phyloP scores from a whole-genome alignment of 2,888 invertebrate genomes.

The Philereme transversata region DNA sequence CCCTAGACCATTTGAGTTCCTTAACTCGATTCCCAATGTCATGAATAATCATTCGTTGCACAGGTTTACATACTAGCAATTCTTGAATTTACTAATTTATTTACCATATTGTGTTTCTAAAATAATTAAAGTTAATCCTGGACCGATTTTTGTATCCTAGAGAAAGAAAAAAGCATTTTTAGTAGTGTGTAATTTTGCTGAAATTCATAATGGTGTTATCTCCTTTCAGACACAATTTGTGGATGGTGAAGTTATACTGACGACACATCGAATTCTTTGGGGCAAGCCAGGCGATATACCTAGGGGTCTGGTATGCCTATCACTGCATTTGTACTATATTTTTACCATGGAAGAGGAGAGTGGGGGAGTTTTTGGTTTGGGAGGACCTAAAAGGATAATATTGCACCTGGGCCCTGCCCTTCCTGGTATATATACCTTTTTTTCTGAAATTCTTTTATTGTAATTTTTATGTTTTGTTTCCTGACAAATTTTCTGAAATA shows the following conservation, averaged over 20 bases:
- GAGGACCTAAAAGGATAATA: conserved; percentile 91
- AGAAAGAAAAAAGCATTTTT: neutral
- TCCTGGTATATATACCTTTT: conserved; percentile 68
- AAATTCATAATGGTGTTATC: conserved; percentile 6
- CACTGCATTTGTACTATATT: conserved; percentile 88
- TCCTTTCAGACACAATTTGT: conserved; percentile 89
- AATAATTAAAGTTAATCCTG: neutral
- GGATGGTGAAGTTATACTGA: conserved; percentile 91
- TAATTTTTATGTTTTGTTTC: no score
- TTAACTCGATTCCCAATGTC: no score
- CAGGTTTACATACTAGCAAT: no score
- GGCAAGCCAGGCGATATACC: conserved; percentile 89
- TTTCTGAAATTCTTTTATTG: no score
- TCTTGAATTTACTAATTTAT: no score
- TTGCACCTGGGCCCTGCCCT: conserved; percentile 88
- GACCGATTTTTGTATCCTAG: neutral
- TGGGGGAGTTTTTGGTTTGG: conserved; percentile 90
- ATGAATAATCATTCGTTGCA: no score
- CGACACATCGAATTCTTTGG: conserved; percentile 94
- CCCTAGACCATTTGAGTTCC: no score
- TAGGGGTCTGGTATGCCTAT: conserved; percentile 87
- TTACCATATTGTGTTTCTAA: no score
- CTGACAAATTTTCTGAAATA: no score
- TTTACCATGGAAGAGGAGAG: conserved; percentile 92
- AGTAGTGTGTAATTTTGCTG: neutral